A percentile compares a stretch with the other conserved stretches of the same genome.
Conservation (phyloP, 2,888 invertebrate genomes). For the Archips crataeganus region DNA sequence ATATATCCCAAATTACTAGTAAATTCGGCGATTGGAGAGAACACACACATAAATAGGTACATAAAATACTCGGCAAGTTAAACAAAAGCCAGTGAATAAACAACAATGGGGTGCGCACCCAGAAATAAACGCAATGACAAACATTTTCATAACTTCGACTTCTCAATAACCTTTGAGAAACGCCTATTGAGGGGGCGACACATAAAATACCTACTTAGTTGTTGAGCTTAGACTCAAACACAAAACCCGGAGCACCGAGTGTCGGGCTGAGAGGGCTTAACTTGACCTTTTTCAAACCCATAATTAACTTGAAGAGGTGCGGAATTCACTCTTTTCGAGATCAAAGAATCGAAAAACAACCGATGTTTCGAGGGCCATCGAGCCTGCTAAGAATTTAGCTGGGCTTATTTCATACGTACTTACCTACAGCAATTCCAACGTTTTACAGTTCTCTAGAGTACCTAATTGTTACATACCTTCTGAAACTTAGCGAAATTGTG, state of each 20-base stretch:
- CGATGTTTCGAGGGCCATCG: conserved; percentile 14
- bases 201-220: conserved; percentile 6
- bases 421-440: background rate
- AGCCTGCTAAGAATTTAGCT: conserved; percentile 6
- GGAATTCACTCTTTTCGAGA: conserved; percentile 16
- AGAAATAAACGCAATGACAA: conserved; percentile 2
- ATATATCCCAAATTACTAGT: no score
- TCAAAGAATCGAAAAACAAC: conserved; percentile 27
- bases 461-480: background rate
- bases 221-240: conserved; percentile 16
- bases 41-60: no score
- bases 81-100: background rate
- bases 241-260: conserved; percentile 9
- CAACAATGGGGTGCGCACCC: background rate
- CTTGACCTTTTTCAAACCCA: conserved; percentile 22
- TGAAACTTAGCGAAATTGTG: background rate
- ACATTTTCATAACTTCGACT: conserved; percentile 5
- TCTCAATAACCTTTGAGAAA: conserved; percentile 11
- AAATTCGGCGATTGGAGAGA: no score
- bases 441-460: background rate
- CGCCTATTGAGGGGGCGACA: background rate
- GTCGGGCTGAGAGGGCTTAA: conserved; percentile 13
- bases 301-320: conserved; percentile 29
- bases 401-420: conserved; percentile 4
- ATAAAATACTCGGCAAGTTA: no score